Evolutionary conservation across 2,888 invertebrate species (phyloP).

Genomic region (Hypselothyrea guttata): DNA sequence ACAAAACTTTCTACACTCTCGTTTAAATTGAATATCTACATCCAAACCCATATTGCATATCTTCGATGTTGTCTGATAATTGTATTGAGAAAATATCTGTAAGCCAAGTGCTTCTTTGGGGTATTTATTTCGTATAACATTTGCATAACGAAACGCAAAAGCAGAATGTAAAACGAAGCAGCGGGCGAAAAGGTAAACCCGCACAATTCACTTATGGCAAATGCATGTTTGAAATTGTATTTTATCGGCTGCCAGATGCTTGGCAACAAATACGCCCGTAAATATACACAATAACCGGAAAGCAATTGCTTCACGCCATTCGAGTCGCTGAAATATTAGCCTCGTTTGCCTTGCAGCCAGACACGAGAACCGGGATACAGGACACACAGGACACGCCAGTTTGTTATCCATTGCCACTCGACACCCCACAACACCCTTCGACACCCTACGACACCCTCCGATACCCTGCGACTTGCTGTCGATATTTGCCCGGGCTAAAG

Average conservation of each 20-base stretch:
- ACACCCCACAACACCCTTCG: not conserved
- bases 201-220: slow-evolving; percentile 40
- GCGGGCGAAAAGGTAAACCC: not conserved
- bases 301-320: slow-evolving; percentile 72
- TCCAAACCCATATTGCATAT: no score
- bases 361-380: not conserved
- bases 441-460: not conserved
- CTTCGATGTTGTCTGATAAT: no score
- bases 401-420: slow-evolving; percentile 17
- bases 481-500: slow-evolving; percentile 21
- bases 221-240: slow-evolving; percentile 66
- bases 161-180: not conserved
- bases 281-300: slow-evolving; percentile 66
- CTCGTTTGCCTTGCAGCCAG: slow-evolving; percentile 41
- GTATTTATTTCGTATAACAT: no score
- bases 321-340: slow-evolving; percentile 65
- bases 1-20: no score
- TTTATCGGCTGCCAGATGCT: slow-evolving; percentile 60
- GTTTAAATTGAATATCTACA: no score
- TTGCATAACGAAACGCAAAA: not conserved
- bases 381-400: not conserved
- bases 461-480: no score
- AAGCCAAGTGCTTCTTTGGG: no score
- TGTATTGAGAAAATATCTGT: not conserved
- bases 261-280: slow-evolving; percentile 62